Evolutionary conservation across 1,140 invertebrate species (phyloP), one percentile per base, ranked within the genome.

Genomic region (Drosophila willistoni): DNA sequence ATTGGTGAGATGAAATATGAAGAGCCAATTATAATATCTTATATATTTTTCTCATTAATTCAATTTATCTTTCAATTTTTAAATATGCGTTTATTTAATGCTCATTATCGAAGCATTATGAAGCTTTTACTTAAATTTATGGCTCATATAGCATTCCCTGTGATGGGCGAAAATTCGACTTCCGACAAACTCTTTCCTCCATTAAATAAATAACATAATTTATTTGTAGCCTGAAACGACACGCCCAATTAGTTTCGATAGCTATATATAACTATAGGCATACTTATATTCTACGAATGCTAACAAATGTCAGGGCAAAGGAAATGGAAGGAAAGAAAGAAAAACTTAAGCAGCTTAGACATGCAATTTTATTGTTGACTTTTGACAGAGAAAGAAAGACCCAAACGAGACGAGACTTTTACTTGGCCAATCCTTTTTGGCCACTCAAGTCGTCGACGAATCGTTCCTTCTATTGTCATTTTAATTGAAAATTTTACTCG

Each of bases 401-500:
- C 29, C 5, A 29, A 29, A 29, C 29, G 13, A 22, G 29, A 64
- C 13, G 42, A 19, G 34, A 59, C 33, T 17, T 59, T 59, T 19
- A 39, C 33, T 59, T 59, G 56, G 56, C 56, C 64, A 65, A 65
- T 65, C 55, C 64, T 59, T 67, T 66, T 67, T 42, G 54, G 64
- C 64, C 33, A 42, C 19, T 62, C 36, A 41, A 51, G 29, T 51
- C 10, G 25, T 47, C 7, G 14, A 29, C 29, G 29, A 7, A 6
- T 29, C 29, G 44, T 51, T 51, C 9, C 9, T 19, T 51, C 62
- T 64, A 59, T 67, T 67, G 55, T 56, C 39, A 67, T 67, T 67
- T 67, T 67, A 67, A 67, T 67, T 67, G 64, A 59, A 67, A 67
- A 65, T 55, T 65, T 65, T 66, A 39, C 34, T 42, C 51, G 44